Conservation (phyloP, 2,113 vertebrate genomes). For the Campylomormyrus numenius region DNA sequence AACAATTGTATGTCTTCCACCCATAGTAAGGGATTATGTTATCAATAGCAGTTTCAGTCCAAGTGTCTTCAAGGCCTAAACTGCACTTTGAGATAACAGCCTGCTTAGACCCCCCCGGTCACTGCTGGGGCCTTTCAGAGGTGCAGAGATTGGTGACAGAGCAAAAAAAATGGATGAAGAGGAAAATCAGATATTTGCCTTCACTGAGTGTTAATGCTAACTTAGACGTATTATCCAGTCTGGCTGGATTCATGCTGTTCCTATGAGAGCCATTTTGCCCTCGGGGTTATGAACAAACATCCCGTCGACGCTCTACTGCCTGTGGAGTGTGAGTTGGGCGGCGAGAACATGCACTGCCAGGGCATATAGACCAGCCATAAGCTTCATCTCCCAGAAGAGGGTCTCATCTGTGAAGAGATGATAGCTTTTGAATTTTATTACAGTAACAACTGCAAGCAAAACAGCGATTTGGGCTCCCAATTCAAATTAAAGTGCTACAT, state of each 20-base stretch:
- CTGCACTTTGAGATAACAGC: not conserved
- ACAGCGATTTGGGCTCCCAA: conserved; percentile 39
- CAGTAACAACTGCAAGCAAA: conserved; percentile 31
- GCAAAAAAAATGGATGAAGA: not conserved
- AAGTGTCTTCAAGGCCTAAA: not conserved
- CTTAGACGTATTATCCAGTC: not conserved
- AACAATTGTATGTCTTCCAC: not conserved
- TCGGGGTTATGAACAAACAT: not conserved
- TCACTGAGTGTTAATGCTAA: not conserved
- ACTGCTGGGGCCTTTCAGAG: not conserved
- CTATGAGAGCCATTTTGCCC: not conserved
- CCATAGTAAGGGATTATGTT: not conserved
- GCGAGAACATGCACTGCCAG: not conserved
- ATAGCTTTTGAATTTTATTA: conserved; percentile 42
- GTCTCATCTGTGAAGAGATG: conserved; percentile 21
- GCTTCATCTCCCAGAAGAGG: not conserved
- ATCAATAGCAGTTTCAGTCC: not conserved
- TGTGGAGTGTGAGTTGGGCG: not conserved
- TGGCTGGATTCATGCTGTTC: not conserved
- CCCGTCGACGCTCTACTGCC: not conserved
- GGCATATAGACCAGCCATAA: not conserved
- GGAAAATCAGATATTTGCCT: not conserved
- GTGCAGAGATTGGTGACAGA: not conserved
- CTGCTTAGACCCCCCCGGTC: not conserved
- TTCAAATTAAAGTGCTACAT: conserved; percentile 17